These are phyloP conservation scores for Hormiphora californensis DNA, from an alignment of 37 sponge, comb jelly and placozoan species.

Conservation along the genomic window DNA sequence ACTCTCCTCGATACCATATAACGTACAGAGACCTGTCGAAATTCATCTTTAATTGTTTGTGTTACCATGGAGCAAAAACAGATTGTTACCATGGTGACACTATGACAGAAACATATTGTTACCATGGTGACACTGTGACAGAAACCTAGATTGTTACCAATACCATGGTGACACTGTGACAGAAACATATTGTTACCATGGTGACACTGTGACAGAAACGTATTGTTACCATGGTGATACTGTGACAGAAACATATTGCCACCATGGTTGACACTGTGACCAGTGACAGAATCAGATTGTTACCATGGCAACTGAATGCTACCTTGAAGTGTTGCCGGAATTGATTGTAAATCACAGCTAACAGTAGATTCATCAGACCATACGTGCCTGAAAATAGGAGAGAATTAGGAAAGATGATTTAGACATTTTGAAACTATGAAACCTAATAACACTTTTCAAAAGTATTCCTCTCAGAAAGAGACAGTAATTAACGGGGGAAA, in stretches of 20 bases:
- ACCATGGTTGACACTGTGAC: too few relatives aligned
- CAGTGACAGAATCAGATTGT: background rate
- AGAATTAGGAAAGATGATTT: too few relatives aligned
- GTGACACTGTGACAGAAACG: too few relatives aligned
- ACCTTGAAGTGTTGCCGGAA: constrained; percentile 66
- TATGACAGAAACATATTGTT: background rate
- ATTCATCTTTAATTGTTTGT: background rate
- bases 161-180: too few relatives aligned
- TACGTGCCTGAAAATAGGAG: constrained; percentile 67
- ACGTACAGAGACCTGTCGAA: constrained; percentile 68
- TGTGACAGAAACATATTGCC: too few relatives aligned
- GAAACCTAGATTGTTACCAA: background rate
- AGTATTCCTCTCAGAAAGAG: too few relatives aligned
- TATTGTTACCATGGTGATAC: too few relatives aligned
- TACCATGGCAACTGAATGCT: background rate
- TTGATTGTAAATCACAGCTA: constrained; percentile 91
- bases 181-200: background rate
- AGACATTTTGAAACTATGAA: too few relatives aligned
- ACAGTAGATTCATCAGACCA: constrained; percentile 81
- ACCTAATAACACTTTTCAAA: too few relatives aligned
- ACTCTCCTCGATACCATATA: constrained; percentile 68
- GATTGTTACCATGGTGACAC: background rate
- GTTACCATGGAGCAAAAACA: background rate
- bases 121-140: too few relatives aligned
- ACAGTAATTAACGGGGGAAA: too few relatives aligned